Base-by-base conservation (phyloP, 2,888 invertebrate species). In the Drosophila diplacantha region DNA sequence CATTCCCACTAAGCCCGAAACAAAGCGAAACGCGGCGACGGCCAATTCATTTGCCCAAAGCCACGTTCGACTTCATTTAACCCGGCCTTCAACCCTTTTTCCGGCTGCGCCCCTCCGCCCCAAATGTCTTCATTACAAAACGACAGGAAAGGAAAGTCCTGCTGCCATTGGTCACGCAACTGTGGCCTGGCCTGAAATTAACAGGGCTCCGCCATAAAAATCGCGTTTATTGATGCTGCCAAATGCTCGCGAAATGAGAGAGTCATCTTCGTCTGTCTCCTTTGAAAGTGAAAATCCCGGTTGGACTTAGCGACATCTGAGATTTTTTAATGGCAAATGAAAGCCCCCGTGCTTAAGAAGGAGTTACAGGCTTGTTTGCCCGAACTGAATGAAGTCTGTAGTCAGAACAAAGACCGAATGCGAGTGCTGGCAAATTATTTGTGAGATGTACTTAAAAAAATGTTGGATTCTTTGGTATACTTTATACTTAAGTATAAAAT, bases 61-160 rank as follows among this genome's bases (percentile, higher is more conserved):
- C 82, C 83, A 77, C 82, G 85, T 85, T 86, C 82, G 85, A 86
- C 85, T 85, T 84, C 86, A 85, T 85, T 85, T 85, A 85, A 84
- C 85, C 83, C 75, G 55, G 54, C 14, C 55, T 47, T 51, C 55
- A 75, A 70, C 81, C 81, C 81, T 78, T 76, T 78, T 76, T 58
- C 58, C 58, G 49, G 51, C 24, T n/a, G 37, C 20, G 22, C n/a
- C 32, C 65, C 31, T 11, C 49, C 49, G 39, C 20, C 55, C 52
- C 66, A 75, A 60, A 79, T 64, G 78, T 83, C 78, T 79, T 79
- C 83, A 79, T 79, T 83, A 83, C 50, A 49, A 50, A 61, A 51
- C 63, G 24, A 63, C 14, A 39, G 4, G 39, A 22, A 62, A 37
- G 39, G 64, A 72, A 62, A 62, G 73, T 72, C 75, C 81, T 78